Evolutionary conservation across 2,113 vertebrate species (phyloP).

Genomic region (Rana temporaria): DNA sequence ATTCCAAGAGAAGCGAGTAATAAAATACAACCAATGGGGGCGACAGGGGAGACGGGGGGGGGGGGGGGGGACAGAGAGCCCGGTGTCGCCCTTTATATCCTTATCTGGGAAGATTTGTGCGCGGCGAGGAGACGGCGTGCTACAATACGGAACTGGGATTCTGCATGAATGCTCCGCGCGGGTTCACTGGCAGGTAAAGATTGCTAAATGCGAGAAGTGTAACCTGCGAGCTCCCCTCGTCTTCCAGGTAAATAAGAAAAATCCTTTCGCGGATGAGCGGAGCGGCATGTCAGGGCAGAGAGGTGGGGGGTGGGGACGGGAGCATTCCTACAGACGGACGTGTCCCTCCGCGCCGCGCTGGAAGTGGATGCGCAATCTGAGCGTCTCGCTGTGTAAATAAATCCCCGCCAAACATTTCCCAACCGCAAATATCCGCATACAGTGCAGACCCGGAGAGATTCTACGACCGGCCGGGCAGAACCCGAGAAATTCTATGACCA

Average conservation of each 20-base stretch:
- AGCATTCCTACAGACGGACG: slow-evolving; percentile 34
- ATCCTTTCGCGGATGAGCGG: slow-evolving; percentile 21
- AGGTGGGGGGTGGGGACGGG: slow-evolving; percentile 25
- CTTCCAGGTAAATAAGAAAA: slow-evolving; percentile 6
- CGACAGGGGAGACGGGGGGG: too few species aligned
- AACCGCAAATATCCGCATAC: slow-evolving; percentile 15
- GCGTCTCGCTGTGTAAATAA: slow-evolving; percentile 18
- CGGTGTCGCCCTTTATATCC: too few species aligned
- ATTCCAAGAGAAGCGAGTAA: too few species aligned
- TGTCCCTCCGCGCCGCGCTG: slow-evolving; percentile 7
- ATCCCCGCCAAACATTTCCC: slow-evolving; percentile 30
- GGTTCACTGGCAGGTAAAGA: slow-evolving; percentile 23
- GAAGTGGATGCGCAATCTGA: slow-evolving; percentile 36
- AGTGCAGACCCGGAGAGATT: too few species aligned
- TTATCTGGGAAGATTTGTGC: slow-evolving; percentile 16
- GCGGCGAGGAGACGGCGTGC: neutral
- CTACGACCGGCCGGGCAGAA: too few species aligned
- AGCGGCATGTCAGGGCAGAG: slow-evolving; percentile 34
- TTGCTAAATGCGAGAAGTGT: slow-evolving; percentile 12
- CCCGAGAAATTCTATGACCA: too few species aligned
- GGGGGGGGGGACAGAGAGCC: too few species aligned
- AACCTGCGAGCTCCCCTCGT: neutral
- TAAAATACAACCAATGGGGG: too few species aligned
- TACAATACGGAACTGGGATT: neutral
- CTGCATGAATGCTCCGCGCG: slow-evolving; percentile 5